A percentile compares a stretch with the other conserved stretches of the same genome.
Evolutionary conservation across 2,113 vertebrate genomes (phyloP).

Genomic region (Hepsetus odoe): DNA sequence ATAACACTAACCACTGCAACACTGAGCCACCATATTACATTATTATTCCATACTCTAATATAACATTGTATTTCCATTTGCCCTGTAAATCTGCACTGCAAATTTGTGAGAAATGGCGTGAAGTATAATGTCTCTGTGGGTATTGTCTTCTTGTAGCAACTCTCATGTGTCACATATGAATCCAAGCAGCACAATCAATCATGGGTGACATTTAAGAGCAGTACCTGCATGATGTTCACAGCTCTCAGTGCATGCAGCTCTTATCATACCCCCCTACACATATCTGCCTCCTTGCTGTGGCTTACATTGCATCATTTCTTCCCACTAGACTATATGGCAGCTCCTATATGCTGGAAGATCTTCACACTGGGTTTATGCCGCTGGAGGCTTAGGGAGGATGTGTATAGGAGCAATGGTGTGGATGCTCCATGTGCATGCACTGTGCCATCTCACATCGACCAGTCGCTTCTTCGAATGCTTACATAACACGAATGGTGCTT

Average conservation of each 20-base stretch:
- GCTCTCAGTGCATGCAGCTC: slow-evolving; percentile 9
- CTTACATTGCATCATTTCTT: slow-evolving; percentile 7
- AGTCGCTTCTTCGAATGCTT: slow-evolving; percentile 31
- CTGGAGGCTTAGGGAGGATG: background rate
- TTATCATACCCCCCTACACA: background rate
- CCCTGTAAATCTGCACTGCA: background rate
- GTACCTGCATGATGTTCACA: background rate
- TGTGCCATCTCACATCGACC: slow-evolving; percentile 5
- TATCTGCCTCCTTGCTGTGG: background rate
- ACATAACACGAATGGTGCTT: slow-evolving; percentile 29
- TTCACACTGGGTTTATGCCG: background rate
- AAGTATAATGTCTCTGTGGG: background rate
- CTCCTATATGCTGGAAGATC: background rate
- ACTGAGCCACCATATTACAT: no score
- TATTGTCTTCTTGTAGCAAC: background rate
- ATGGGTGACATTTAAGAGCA: slow-evolving; percentile 18
- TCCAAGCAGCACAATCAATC: slow-evolving; percentile 20
- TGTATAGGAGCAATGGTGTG: background rate
- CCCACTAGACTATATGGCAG: background rate
- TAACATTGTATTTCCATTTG: background rate
- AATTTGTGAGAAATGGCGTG: background rate
- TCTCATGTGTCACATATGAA: background rate
- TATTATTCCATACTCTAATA: background rate
- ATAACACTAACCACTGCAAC: no score
- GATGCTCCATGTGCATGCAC: background rate